A percentile compares a stretch with the other conserved stretches of the same genome.
These are phyloP conservation scores for Microctonus aethiopoides DNA, from an alignment of 2,888 invertebrate species.

Conservation along the genomic window DNA sequence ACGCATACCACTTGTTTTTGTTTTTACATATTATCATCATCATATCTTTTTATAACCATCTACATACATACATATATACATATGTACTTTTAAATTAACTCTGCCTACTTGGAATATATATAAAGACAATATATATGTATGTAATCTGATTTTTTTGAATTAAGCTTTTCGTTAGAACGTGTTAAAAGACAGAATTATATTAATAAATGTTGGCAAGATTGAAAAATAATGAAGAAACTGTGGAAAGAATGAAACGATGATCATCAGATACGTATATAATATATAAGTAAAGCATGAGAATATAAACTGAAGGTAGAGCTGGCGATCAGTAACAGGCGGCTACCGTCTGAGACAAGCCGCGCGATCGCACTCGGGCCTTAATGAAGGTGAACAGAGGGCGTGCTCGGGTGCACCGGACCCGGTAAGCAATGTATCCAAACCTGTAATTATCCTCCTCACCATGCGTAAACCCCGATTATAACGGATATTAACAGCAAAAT, in stretches of 20 bases:
- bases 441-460: conserved; percentile 58
- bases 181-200: not conserved
- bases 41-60: not conserved
- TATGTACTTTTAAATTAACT: not conserved
- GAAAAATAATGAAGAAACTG: not conserved
- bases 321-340: conserved; percentile 58
- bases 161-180: not conserved
- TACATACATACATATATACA: not conserved
- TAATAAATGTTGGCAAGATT: not conserved
- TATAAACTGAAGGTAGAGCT: conserved; percentile 31
- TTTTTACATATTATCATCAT: conserved; percentile 4
- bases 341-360: conserved; percentile 54
- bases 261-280: too few relatives aligned
- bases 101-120: not conserved
- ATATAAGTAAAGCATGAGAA: not conserved
- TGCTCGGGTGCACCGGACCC: conserved; percentile 62
- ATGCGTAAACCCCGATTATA: conserved; percentile 46
- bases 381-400: conserved; percentile 66
- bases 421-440: conserved; percentile 63
- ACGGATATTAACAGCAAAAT: conserved; percentile 60
- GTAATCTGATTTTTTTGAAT: not conserved
- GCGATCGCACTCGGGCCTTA: conserved; percentile 50
- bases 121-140: too few relatives aligned
- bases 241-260: conserved; percentile 22
- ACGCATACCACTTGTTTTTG: conserved; percentile 43